Evolutionary conservation across 64 coral and sea anemone genomes (phyloP), one percentile per base, ranked within the genome.

Genomic region (Hydrozoanthus tunicans): DNA sequence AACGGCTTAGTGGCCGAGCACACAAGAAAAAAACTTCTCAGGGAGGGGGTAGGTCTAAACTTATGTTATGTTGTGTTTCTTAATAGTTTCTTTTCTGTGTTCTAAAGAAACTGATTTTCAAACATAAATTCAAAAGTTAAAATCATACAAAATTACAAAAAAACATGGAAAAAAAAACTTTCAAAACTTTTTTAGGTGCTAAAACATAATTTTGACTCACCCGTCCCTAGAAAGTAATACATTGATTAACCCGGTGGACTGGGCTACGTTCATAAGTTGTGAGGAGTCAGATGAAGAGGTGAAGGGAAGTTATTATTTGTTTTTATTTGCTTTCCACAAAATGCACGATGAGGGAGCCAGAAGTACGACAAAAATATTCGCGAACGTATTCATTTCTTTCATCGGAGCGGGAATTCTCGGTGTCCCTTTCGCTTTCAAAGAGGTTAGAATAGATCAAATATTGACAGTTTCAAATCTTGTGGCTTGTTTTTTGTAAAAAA

Each of bases 371-470:
- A 99, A 95, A 80, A 99, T 99, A 62, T 99, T 99, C 79, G 97
- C 97, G 9, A 99, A 99, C 64, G 91, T 99, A 83, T 99, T 99
- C 67, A 99, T 99, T 90, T 95, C 97, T 13, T 99, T 99, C 71
- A 99, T 99, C 91, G 97, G 97, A 51, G 97, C 97, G 79, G 97
- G 97, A 77, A 95, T 99, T 86, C 82, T 99, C n/a, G 97, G 97
- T 72, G 93, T 99, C 90, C 97, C 97, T 55, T 95, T 91, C 64
- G 97, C 97, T 60, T 96, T 99, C 55, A 99, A 92, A 90, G 97
- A 96, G 92, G 97, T 99, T 85, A 9, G 79, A 4, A 12, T 53
- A 74, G 14, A 17, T 82, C 20, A 26, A 73, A 77, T 57, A 79
- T 73, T 92, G 69, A 74, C 11, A 55, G 25, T 58, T 43, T 93